A percentile compares a stretch with the other conserved stretches of the same genome.
phyloP scores from a whole-genome alignment of 1,140 invertebrate species.

The Leptonema lineaticorne region DNA sequence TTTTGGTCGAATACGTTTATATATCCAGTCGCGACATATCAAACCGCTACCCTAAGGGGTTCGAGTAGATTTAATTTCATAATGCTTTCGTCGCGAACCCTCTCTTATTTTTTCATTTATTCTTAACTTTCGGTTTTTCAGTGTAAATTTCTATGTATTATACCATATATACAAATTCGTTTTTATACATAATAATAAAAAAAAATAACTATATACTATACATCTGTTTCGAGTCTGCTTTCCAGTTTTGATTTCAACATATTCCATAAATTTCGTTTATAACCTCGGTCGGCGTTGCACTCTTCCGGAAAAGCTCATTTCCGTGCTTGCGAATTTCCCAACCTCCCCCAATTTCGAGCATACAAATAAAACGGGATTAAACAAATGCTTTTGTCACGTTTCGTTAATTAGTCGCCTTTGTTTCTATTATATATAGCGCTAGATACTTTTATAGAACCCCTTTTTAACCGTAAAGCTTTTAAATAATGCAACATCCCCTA shows the following conservation, averaged over 20 bases:
- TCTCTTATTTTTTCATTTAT: no score
- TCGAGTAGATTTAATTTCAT: constrained; percentile 10
- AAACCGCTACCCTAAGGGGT: background rate
- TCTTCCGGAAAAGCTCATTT: background rate
- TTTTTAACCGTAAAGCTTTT: no score
- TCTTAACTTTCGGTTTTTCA: background rate
- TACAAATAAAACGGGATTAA: background rate
- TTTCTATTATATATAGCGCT: no score
- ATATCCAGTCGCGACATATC: constrained; percentile 10
- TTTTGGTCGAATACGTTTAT: no score
- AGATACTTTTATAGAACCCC: no score
- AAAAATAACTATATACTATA: no score
- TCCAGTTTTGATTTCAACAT: no score
- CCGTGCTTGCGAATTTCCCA: background rate
- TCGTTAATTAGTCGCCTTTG: background rate
- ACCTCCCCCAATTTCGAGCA: background rate
- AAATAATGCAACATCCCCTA: no score
- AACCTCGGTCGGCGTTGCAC: background rate
- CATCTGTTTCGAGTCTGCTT: no score
- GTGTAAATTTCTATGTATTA: no score
- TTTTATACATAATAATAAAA: no score
- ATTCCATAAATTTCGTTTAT: background rate
- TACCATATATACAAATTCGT: background rate
- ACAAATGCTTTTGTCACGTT: constrained; percentile 1
- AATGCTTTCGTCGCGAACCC: constrained; percentile 16